phyloP scores from a whole-genome alignment of 92 coral and sea anemone genomes.

The Parazoanthus darwini region DNA sequence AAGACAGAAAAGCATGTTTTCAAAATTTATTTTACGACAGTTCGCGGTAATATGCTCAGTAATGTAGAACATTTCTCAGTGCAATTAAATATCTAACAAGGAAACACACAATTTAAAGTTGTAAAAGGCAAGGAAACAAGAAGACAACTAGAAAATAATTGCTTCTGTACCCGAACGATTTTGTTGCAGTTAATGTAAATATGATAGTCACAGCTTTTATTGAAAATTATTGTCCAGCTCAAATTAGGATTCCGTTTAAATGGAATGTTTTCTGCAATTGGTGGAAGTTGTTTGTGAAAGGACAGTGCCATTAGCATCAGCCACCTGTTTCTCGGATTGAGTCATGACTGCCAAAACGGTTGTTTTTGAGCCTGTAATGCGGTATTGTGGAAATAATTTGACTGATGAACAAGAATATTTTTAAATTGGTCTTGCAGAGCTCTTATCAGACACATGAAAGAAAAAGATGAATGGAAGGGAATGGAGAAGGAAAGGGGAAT shows the following conservation, averaged over 20 bases:
- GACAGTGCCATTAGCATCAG: too few species aligned
- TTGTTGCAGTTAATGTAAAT: not conserved
- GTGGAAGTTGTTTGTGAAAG: not conserved
- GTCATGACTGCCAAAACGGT: too few species aligned
- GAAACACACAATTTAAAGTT: not conserved
- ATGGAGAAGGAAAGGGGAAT: not conserved
- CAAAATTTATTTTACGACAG: not conserved
- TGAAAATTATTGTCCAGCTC: not conserved
- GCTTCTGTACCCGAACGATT: not conserved
- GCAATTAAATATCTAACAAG: not conserved
- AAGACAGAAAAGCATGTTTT: not conserved
- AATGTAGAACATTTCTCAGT: not conserved
- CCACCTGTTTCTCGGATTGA: not conserved
- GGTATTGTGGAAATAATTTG: not conserved
- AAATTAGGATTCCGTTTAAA: not conserved
- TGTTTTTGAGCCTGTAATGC: too few species aligned
- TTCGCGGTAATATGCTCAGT: not conserved
- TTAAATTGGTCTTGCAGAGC: not conserved
- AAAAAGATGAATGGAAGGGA: not conserved
- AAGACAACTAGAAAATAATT: not conserved
- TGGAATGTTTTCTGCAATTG: not conserved
- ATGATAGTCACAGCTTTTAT: too few species aligned
- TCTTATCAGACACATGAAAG: not conserved
- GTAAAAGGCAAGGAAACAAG: not conserved
- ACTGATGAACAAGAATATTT: not conserved